phyloP scores from a whole-genome alignment of 2,888 invertebrate species.

The Drosophila meridionalis region DNA sequence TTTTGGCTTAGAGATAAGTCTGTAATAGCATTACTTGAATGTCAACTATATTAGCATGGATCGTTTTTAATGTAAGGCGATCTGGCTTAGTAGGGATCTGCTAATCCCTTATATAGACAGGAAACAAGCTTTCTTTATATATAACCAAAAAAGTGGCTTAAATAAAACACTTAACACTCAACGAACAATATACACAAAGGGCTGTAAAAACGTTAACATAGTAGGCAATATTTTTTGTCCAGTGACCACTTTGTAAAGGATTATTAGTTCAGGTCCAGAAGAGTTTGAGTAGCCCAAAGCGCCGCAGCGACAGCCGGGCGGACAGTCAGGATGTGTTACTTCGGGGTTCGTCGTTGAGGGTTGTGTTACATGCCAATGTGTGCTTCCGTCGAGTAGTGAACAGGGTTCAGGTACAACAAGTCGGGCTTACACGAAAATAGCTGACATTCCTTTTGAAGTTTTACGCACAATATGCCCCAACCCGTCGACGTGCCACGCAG shows the following conservation, averaged over 20 bases:
- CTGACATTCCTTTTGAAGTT: constrained; percentile 81
- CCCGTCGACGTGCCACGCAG: constrained; percentile 35
- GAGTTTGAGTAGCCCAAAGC: constrained; percentile 28
- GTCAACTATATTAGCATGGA: too few relatives aligned
- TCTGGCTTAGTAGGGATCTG: neutral
- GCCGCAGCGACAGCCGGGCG: constrained; percentile 1
- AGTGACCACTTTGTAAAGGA: constrained; percentile 61
- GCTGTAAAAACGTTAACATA: constrained; percentile 18
- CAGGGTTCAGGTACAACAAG: constrained; percentile 34
- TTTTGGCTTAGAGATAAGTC: neutral
- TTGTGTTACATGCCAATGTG: constrained; percentile 43
- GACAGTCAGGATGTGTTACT: constrained; percentile 25
- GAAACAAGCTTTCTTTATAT: neutral
- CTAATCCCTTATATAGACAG: neutral
- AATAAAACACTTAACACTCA: constrained; percentile 4
- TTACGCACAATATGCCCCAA: constrained; percentile 74
- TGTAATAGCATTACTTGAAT: neutral
- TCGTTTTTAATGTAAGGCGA: neutral
- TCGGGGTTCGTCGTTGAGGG: constrained; percentile 23
- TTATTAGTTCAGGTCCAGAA: constrained; percentile 67
- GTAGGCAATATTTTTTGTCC: constrained; percentile 37
- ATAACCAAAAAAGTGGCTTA: neutral
- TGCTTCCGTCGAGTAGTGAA: constrained; percentile 8
- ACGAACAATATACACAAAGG: constrained; percentile 26
- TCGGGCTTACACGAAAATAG: constrained; percentile 72